Percentiles rank a stretch among this genome's conserved stretches.
Conservation (phyloP, 2,113 vertebrate genomes). For the Osmerus eperlanus region DNA sequence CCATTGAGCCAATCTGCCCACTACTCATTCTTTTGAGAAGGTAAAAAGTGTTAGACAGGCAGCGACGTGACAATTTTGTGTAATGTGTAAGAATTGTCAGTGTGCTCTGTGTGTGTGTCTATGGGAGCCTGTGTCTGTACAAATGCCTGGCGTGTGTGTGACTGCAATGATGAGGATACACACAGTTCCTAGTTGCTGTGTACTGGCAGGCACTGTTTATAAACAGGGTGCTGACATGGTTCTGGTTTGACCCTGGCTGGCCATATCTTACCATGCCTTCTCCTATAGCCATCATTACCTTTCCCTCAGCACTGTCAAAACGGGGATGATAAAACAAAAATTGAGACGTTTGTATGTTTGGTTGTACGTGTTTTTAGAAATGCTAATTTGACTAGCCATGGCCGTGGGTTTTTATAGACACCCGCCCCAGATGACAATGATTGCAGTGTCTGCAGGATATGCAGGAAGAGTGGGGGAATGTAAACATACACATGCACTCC, state of each 20-base stretch:
- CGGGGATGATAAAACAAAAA: slow-evolving; percentile 63
- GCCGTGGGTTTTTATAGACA: slow-evolving; percentile 46
- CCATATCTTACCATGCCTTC: slow-evolving; percentile 65
- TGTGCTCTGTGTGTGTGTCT: too few species aligned
- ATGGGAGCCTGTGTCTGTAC: too few species aligned
- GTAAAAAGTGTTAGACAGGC: too few species aligned
- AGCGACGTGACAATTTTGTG: too few species aligned
- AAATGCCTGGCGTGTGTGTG: not conserved
- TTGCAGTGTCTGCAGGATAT: slow-evolving; percentile 61
- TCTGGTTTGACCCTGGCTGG: slow-evolving; percentile 60
- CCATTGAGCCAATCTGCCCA: too few species aligned
- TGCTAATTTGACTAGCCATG: slow-evolving; percentile 51
- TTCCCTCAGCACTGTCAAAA: slow-evolving; percentile 58
- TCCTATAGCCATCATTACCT: slow-evolving; percentile 66
- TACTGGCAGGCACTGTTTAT: slow-evolving; percentile 40
- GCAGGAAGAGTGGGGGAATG: slow-evolving; percentile 54
- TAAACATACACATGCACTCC: slow-evolving; percentile 54
- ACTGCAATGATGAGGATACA: not conserved
- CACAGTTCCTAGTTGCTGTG: not conserved
- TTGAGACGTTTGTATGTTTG: slow-evolving; percentile 56
- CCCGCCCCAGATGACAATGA: slow-evolving; percentile 56
- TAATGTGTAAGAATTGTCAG: too few species aligned
- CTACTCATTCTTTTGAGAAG: too few species aligned
- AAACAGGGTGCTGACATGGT: slow-evolving; percentile 57
- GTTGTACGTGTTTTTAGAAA: slow-evolving; percentile 57